Evolutionary conservation across 2,797 vertebrate genomes (phyloP).

Genomic region (Phrynocephalus forsythii): DNA sequence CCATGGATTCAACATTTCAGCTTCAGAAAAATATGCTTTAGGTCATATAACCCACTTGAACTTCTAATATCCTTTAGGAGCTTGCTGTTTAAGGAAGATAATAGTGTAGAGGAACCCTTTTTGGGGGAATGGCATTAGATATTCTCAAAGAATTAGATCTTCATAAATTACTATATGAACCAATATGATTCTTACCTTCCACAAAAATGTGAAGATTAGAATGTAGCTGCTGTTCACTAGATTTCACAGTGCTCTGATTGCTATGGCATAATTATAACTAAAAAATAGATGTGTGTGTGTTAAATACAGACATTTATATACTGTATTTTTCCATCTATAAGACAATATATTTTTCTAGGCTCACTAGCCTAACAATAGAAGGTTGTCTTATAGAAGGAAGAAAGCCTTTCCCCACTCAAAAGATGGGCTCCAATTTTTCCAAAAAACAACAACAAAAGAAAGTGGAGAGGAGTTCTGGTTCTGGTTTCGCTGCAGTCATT

Average conservation of each 20-base stretch:
- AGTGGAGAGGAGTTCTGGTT: too few species aligned
- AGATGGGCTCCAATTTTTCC: too few species aligned
- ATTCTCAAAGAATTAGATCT: background rate
- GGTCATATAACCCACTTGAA: background rate
- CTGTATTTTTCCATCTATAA: too few species aligned
- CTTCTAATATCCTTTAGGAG: background rate
- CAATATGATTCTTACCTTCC: background rate
- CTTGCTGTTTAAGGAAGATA: background rate
- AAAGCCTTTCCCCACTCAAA: too few species aligned
- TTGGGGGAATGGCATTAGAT: background rate
- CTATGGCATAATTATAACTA: background rate
- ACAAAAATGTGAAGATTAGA: background rate
- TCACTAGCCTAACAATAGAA: too few species aligned
- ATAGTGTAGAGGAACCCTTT: background rate
- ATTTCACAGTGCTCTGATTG: background rate
- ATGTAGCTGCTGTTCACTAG: background rate
- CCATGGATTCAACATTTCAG: background rate
- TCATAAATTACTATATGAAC: background rate
- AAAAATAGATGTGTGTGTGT: background rate
- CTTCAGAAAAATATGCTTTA: background rate
- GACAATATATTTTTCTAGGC: too few species aligned
- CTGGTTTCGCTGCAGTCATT: too few species aligned
- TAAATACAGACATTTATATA: too few species aligned
- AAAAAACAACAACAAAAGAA: too few species aligned
- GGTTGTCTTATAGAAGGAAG: too few species aligned